phyloP scores from a whole-genome alignment of 2,888 invertebrate genomes.

The Chelonus formosanus region DNA sequence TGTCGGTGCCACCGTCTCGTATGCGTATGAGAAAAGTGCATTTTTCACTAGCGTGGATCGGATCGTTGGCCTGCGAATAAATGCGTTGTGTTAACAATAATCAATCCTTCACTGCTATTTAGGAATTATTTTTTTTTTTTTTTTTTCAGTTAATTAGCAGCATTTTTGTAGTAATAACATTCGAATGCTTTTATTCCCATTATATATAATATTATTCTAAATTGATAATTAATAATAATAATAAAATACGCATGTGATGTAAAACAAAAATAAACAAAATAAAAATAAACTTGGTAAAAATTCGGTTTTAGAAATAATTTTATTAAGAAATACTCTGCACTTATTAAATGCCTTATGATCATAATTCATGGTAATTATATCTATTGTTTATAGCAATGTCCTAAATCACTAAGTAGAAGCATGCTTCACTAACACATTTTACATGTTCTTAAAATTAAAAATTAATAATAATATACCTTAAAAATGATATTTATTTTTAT shows the following conservation, averaged over 20 bases:
- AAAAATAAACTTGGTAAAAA: constrained; percentile 17
- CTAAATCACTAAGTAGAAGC: constrained; percentile 64
- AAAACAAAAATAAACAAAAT: constrained; percentile 23
- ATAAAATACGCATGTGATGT: constrained; percentile 3
- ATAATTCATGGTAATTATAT: constrained; percentile 53
- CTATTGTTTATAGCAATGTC: constrained; percentile 64
- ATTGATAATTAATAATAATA: neutral
- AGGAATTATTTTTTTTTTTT: neutral
- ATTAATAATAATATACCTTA: constrained; percentile 55
- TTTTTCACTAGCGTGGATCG: constrained; percentile 19
- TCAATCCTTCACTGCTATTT: too few species aligned
- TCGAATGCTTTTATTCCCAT: too few species aligned
- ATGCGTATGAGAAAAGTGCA: constrained; percentile 1
- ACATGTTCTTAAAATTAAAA: constrained; percentile 64
- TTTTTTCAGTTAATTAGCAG: too few species aligned
- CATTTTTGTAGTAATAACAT: too few species aligned
- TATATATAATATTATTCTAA: neutral
- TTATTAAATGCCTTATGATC: constrained; percentile 64
- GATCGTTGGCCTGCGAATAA: constrained; percentile 35
- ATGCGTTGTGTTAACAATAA: constrained; percentile 28
- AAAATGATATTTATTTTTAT: constrained; percentile 56
- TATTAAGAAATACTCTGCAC: constrained; percentile 67
- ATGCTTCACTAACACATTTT: constrained; percentile 65
- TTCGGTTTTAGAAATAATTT: constrained; percentile 62
- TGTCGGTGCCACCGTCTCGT: constrained; percentile 10